phyloP scores from a whole-genome alignment of 2,888 invertebrate genomes.

The Acanthococcus lagerstroemiae region DNA sequence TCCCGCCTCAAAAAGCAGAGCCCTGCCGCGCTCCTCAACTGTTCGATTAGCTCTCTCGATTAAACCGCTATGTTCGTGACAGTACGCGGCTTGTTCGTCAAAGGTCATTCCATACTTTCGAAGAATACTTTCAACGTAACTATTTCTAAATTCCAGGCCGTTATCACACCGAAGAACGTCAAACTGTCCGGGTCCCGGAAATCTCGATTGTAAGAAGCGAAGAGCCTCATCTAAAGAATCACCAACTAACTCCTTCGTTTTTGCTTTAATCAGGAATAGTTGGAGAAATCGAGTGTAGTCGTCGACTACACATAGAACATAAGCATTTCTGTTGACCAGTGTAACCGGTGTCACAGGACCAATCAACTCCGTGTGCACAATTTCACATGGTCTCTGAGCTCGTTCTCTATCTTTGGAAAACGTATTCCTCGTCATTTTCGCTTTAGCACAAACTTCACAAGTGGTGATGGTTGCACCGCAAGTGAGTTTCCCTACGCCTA shows the following conservation, averaged over 20 bases:
- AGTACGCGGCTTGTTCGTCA: neutral
- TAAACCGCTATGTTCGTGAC: neutral
- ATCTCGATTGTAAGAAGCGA: neutral
- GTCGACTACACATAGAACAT: neutral
- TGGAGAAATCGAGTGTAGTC: neutral
- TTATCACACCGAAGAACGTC: neutral
- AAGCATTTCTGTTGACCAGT: neutral
- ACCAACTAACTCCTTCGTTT: neutral
- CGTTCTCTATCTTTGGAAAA: no score
- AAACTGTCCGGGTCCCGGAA: slow-evolving; percentile 2
- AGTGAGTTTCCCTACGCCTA: no score
- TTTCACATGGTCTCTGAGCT: neutral
- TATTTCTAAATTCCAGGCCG: neutral
- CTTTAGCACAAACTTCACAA: no score
- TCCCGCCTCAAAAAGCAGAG: neutral
- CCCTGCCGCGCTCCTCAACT: neutral
- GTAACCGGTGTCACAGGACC: neutral
- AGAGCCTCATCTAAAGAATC: neutral
- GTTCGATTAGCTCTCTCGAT: neutral
- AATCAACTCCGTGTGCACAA: neutral
- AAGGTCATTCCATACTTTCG: neutral
- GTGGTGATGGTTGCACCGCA: no score
- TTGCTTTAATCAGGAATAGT: neutral
- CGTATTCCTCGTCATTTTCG: no score
- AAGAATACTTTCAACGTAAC: neutral